phyloP scores from a whole-genome alignment of 2,888 invertebrate genomes.

The Hemicrepidius hirtus region DNA sequence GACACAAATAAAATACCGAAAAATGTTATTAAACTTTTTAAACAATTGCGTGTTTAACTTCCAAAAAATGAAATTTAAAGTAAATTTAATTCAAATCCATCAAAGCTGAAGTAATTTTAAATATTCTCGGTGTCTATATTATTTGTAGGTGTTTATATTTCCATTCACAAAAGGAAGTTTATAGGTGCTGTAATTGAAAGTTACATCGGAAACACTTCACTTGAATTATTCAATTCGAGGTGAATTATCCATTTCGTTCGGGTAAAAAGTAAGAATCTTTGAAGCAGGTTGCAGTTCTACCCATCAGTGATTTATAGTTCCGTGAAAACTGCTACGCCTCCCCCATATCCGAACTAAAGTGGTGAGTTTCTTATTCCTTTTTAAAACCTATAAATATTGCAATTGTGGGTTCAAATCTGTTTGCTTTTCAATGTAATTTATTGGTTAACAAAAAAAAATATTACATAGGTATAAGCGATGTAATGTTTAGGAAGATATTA shows the following conservation, averaged over 20 bases:
- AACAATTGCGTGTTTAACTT: no score
- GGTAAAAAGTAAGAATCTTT: conserved; percentile 29
- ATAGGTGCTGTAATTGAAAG: conserved; percentile 28
- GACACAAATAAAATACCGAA: background rate
- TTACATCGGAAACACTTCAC: conserved; percentile 37
- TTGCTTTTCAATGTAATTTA: no score
- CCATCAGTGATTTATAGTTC: conserved; percentile 40
- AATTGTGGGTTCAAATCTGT: background rate
- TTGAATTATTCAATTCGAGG: conserved; percentile 41
- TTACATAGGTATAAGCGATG: no score
- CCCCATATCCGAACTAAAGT: conserved; percentile 35
- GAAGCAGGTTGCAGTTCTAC: conserved; percentile 31
- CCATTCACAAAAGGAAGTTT: background rate
- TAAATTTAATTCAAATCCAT: background rate
- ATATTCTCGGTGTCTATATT: background rate
- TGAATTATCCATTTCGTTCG: conserved; percentile 32
- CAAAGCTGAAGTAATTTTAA: background rate
- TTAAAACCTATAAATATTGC: background rate
- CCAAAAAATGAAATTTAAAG: background rate
- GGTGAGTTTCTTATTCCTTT: conserved; percentile 20
- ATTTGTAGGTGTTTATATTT: background rate
- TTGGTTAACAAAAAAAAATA: no score
- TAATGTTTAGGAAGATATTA: no score
- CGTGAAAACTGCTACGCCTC: conserved; percentile 26
- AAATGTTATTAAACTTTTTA: conserved; percentile 8